Evolutionary conservation across 2,888 invertebrate species (phyloP).

Genomic region (Andrena chrysosceles): DNA sequence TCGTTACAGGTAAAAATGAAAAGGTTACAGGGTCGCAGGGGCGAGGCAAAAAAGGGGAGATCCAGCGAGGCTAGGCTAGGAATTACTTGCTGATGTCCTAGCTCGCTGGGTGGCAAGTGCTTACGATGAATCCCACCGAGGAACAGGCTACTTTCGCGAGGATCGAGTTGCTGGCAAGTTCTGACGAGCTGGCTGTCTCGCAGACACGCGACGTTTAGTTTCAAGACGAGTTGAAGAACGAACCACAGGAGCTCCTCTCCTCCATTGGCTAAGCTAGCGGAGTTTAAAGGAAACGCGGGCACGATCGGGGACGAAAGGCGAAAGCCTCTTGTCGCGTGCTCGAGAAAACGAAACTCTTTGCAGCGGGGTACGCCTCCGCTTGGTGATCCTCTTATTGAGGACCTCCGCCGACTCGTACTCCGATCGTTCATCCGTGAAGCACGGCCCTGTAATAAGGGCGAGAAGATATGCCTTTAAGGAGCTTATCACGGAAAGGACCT

Average conservation of each 20-base stretch:
- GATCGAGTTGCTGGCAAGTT: slow-evolving; percentile 12
- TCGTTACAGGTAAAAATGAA: not conserved
- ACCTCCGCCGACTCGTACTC: slow-evolving; percentile 27
- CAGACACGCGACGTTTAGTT: not conserved
- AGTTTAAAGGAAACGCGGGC: slow-evolving; percentile 49
- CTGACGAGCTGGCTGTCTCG: slow-evolving; percentile 9
- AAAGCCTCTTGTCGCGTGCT: slow-evolving; percentile 67
- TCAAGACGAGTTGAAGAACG: slow-evolving; percentile 12
- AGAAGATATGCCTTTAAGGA: slow-evolving; percentile 75
- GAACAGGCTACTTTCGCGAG: not conserved
- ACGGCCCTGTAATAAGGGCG: slow-evolving; percentile 76
- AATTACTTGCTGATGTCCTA: not conserved
- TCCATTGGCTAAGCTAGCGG: slow-evolving; percentile 55
- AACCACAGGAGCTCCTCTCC: slow-evolving; percentile 31
- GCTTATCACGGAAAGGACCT: slow-evolving; percentile 70
- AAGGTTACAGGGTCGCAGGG: not conserved
- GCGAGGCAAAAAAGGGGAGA: not conserved
- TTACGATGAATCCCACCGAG: not conserved
- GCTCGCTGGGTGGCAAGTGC: not conserved
- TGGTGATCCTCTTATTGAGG: slow-evolving; percentile 76
- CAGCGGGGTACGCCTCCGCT: slow-evolving; percentile 40
- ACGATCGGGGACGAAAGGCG: slow-evolving; percentile 29
- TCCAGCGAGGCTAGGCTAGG: not conserved
- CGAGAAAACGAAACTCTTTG: slow-evolving; percentile 68
- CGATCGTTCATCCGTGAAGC: slow-evolving; percentile 58